These are phyloP conservation scores for Aselliscus stoliczkanus DNA, from an alignment of 2,797 vertebrate genomes.

Conservation along the genomic window DNA sequence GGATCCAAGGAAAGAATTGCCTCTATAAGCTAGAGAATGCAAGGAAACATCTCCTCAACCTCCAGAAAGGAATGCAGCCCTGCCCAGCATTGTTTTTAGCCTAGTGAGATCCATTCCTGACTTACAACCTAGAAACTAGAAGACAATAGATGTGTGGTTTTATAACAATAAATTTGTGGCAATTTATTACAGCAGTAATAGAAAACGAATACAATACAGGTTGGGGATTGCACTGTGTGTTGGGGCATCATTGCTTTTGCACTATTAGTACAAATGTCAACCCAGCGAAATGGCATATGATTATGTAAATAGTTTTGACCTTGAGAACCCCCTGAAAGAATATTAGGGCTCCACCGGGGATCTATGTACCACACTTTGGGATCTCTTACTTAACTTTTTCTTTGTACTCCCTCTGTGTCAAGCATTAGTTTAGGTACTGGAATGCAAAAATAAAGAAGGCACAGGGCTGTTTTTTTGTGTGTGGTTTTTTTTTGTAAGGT, in stretches of 20 bases:
- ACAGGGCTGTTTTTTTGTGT: too few species aligned
- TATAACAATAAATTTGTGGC: not conserved
- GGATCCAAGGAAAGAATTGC: not conserved
- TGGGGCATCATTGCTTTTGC: not conserved
- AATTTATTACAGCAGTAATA: not conserved
- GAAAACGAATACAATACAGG: not conserved
- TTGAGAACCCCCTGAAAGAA: not conserved
- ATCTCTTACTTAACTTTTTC: not conserved
- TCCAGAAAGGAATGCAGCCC: not conserved
- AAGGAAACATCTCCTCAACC: not conserved
- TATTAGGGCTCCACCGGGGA: not conserved
- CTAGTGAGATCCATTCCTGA: not conserved
- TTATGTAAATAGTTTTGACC: constrained; percentile 5
- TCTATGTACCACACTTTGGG: not conserved
- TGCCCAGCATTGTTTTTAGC: not conserved
- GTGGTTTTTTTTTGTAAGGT: not conserved
- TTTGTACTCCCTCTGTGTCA: not conserved
- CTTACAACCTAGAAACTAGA: not conserved
- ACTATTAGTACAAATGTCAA: not conserved
- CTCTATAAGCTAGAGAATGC: not conserved
- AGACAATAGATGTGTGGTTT: not conserved
- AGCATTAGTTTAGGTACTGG: not conserved
- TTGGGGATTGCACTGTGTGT: not conserved
- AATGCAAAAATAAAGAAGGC: not conserved
- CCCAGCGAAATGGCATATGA: not conserved